These are phyloP conservation scores for Periophthalmodon schlosseri DNA, from an alignment of 2,113 vertebrate genomes.

Conservation along the genomic window DNA sequence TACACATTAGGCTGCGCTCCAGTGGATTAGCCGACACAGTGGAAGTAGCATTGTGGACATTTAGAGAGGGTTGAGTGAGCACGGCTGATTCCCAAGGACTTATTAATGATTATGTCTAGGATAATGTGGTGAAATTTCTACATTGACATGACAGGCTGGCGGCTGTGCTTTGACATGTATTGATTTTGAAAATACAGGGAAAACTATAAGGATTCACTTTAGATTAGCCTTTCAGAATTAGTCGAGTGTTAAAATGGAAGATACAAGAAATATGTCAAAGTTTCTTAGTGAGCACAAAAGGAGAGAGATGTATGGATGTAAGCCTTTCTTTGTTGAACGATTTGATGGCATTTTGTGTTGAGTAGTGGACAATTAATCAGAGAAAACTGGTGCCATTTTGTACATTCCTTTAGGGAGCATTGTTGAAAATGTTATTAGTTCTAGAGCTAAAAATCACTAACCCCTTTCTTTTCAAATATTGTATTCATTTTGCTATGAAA, in stretches of 20 bases:
- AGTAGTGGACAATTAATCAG: not conserved
- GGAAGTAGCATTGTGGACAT: slow-evolving; percentile 27
- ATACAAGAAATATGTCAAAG: not conserved
- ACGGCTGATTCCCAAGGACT: slow-evolving; percentile 9
- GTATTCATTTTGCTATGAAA: not conserved
- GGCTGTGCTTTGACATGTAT: not conserved
- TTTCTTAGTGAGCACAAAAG: not conserved
- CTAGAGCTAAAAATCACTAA: not conserved
- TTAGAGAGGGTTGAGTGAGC: slow-evolving; percentile 26
- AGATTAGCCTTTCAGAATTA: not conserved
- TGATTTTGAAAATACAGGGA: slow-evolving; percentile 7
- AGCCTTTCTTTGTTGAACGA: not conserved
- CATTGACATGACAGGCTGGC: not conserved
- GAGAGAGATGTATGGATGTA: not conserved
- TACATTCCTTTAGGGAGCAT: not conserved
- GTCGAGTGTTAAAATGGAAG: not conserved
- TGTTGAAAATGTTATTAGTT: not conserved
- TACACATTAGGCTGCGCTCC: slow-evolving; percentile 65
- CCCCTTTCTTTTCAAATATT: not conserved
- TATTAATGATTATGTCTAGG: slow-evolving; percentile 13
- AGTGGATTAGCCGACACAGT: slow-evolving; percentile 54
- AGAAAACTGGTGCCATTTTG: not conserved
- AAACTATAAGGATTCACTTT: not conserved
- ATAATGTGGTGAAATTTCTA: slow-evolving; percentile 15
- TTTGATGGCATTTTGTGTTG: not conserved